Base-by-base conservation (phyloP, 2,888 invertebrate genomes). In the Stenolophus ochropezus region DNA sequence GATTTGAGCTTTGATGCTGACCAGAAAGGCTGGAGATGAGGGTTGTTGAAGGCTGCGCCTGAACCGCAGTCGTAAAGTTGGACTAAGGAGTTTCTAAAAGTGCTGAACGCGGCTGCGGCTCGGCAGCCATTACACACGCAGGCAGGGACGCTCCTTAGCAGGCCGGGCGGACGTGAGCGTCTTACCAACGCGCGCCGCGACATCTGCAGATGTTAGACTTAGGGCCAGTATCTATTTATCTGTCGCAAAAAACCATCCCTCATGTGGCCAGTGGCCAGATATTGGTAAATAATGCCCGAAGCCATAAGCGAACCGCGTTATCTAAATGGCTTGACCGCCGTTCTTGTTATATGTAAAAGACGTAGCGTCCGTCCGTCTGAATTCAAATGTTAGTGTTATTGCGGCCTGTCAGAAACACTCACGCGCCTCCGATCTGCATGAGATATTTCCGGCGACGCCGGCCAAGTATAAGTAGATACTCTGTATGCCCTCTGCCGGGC, bases 351-450 rank as follows among this genome's bases (percentile, higher is more conserved):
- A 84, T 87, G 85, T 83, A 84, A 84, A 84, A 83, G 83, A 80
- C 82, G 82, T 53, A 51, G 69, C 33, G 81, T 73, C 76, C 83
- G 76, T 56, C 85, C 25, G 86, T 86, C 87, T 85, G 85, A 85
- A 87, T 86, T 86, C 87, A 86, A 87, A 87, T 88, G 88, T 86
- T 88, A 89, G 85, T 88, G 88, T 89, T 89, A 89, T 89, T 88
- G 88, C 88, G 85, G 83, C 86, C 87, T 87, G 89, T 88, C 88
- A 88, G 88, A 88, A 89, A 89, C 88, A 89, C 80, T 80, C 80
- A 73, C 85, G 85, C 87, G 86, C 82, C 83, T 86, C 84, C 85
- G 82, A 84, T 85, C 83, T 84, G 82, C 33, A 81, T 80, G 80
- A 80, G 80, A 80, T 80, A 80, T 73, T 51, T 56, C 18, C n/a